phyloP scores from a whole-genome alignment of 2,888 invertebrate genomes.

The Parnassius glacialis region DNA sequence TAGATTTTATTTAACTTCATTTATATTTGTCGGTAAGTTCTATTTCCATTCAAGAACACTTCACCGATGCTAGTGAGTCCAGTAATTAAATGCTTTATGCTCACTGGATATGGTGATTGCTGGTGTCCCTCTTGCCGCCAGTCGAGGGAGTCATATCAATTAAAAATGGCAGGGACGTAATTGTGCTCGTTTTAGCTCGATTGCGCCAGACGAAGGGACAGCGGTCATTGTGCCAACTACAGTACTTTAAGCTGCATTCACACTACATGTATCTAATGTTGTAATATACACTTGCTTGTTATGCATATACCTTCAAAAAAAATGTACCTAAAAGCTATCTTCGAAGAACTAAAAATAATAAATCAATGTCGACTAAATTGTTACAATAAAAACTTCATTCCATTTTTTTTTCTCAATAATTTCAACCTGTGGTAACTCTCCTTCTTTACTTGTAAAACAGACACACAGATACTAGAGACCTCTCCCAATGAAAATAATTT shows the following conservation, averaged over 20 bases:
- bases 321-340: not conserved
- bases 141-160: slow-evolving; percentile 60
- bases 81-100: slow-evolving; percentile 8
- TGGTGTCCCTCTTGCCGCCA: slow-evolving; percentile 34
- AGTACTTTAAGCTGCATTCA: not conserved
- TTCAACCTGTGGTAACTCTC: too few relatives aligned
- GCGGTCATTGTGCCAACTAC: slow-evolving; percentile 34
- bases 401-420: too few relatives aligned
- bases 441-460: too few relatives aligned
- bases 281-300: too few relatives aligned
- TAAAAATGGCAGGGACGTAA: slow-evolving; percentile 63
- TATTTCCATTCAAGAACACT: too few relatives aligned
- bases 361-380: too few relatives aligned
- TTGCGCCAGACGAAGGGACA: slow-evolving; percentile 50
- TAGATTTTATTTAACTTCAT: too few relatives aligned
- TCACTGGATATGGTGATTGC: slow-evolving; percentile 29
- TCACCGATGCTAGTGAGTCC: slow-evolving; percentile 1
- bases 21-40: too few relatives aligned
- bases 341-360: not conserved
- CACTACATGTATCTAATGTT: not conserved
- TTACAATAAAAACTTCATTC: too few relatives aligned
- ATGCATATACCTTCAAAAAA: not conserved
- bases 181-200: slow-evolving; percentile 66
- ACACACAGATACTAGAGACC: too few relatives aligned
- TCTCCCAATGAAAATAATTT: too few relatives aligned